Evolutionary conservation across 2,888 invertebrate genomes (phyloP).

Genomic region (Agrotis ipsilon): DNA sequence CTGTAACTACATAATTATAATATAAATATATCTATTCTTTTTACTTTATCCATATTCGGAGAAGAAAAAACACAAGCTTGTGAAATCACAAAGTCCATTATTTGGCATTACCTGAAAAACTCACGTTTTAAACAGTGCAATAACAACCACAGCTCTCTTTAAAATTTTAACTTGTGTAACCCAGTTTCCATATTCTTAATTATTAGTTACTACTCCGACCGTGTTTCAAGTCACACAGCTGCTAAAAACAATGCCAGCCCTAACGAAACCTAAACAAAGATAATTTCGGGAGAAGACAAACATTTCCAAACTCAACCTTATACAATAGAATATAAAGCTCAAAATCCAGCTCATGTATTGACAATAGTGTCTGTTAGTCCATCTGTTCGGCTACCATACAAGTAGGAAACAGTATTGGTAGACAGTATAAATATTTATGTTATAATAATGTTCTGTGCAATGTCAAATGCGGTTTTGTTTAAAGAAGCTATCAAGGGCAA

Average conservation of each 20-base stretch:
- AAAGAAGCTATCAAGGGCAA: conserved; percentile 8
- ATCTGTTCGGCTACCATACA: conserved; percentile 39
- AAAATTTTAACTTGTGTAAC: background rate
- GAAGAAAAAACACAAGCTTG: background rate
- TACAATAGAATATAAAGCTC: background rate
- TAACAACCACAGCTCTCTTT: background rate
- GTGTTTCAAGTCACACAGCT: background rate
- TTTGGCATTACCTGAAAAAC: background rate
- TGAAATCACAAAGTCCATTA: background rate
- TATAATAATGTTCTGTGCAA: conserved; percentile 37
- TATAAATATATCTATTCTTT: background rate
- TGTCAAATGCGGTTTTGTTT: conserved; percentile 30
- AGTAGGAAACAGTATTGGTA: conserved; percentile 48
- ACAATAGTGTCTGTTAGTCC: conserved; percentile 46
- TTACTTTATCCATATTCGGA: too few relatives aligned
- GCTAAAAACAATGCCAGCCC: conserved; percentile 36
- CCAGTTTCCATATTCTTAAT: background rate
- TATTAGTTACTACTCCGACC: background rate
- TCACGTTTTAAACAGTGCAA: background rate
- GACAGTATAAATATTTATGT: conserved; percentile 61
- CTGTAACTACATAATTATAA: too few relatives aligned
- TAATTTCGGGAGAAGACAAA: conserved; percentile 30
- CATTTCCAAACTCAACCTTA: conserved; percentile 17
- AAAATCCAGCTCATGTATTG: conserved; percentile 1
- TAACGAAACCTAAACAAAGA: conserved; percentile 53